Percentiles rank a stretch among this genome's conserved stretches.
Conservation (phyloP, 2,797 vertebrate genomes). For the Falco naumanni region DNA sequence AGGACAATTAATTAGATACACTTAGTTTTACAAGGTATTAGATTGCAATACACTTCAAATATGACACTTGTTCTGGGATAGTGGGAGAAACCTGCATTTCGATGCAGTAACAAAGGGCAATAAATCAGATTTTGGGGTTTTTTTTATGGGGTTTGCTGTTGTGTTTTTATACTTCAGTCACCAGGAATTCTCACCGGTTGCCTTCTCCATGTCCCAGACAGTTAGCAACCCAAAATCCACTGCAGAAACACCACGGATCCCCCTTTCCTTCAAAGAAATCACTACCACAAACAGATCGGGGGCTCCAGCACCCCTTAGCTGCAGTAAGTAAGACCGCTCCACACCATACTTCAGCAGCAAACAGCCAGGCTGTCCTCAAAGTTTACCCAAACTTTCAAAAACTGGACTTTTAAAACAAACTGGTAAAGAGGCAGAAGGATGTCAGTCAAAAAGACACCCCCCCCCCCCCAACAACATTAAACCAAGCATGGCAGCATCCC, state of each 20-base stretch:
- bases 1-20: conserved; percentile 89
- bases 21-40: conserved; percentile 85
- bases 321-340: background rate
- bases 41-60: conserved; percentile 82
- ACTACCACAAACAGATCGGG: background rate
- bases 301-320: background rate
- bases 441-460: background rate
- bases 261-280: background rate
- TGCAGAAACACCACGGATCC: background rate
- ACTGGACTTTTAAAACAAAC: background rate
- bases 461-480: background rate
- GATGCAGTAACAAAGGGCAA: conserved; percentile 40
- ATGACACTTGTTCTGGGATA: conserved; percentile 70
- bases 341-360: background rate
- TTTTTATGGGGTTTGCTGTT: background rate
- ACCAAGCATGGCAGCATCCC: background rate
- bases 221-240: conserved; percentile 2
- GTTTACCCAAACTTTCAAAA: background rate
- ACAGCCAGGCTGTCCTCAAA: background rate
- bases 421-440: background rate
- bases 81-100: conserved; percentile 47
- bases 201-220: background rate
- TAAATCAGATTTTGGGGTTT: conserved; percentile 17
- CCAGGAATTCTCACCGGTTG: conserved; percentile 22
- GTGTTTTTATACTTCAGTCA: conserved; percentile 59